Base-by-base conservation (phyloP, 2,797 vertebrate species). In the Pempheris klunzingeri region DNA sequence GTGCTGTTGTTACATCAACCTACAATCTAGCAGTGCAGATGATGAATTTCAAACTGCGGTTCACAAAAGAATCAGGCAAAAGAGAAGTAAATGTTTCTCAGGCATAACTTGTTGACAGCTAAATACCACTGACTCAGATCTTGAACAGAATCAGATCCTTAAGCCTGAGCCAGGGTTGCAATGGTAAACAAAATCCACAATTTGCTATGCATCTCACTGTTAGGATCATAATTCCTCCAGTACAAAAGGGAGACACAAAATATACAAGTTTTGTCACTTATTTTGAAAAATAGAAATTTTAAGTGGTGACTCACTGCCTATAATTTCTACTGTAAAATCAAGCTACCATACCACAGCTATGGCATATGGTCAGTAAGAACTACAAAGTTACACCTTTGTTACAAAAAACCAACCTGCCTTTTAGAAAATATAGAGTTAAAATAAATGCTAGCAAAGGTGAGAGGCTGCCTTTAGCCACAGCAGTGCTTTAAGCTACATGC, bases 1-100 rank as follows among this genome's bases (percentile, higher is more conserved):
- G 41, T 50, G 68, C 61, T 68, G 78, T 78, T 74, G 83, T 81
- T 87, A 84, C 62, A 85, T 67, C 74, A 81, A 80, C 78, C 59
- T 68, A 65, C 73, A 85, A 84, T 79, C 78, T 30, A 34, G 50
- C 47, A 47, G 39, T 3, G 36, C 36, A 8, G 44, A 74, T 63
- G 60, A 80, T 67, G 60, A 86, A 65, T 87, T 71, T 69, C 52
- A 86, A 85, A 71, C 46, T 67, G 60, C 0, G 22, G 50, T 50
- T 85, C 41, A 73, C 60, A 44, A 36, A 79, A 47, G 60, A 77
- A 64, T 70, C 13, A 44, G 30, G 15, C 50, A 54, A 38, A 67
- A 41, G 34, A 38, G 22, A 61, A 54, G 67, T 5, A 53, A 53
- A 72, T 12, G 55, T 53, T 78, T 78, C 54, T 61, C 62, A 47